Conservation (phyloP, 1,140 invertebrate genomes). For the Probaryconus sp. region DNA sequence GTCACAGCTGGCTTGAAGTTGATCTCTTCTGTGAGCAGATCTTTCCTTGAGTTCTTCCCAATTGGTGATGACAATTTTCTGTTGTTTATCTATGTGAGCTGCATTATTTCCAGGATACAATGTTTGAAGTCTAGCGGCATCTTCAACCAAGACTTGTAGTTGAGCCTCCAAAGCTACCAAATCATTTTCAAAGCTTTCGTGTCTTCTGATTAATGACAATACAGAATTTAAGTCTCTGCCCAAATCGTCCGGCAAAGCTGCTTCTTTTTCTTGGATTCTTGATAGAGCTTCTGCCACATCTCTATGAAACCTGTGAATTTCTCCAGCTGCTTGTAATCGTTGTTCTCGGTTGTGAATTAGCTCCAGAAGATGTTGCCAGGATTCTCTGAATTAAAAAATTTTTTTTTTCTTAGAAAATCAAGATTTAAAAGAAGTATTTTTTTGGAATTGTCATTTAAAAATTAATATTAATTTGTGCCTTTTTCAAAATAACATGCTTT, state of each 20-base stretch:
- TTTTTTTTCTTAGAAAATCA: too few species aligned
- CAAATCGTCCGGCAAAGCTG: slow-evolving; percentile 89
- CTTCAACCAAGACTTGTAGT: slow-evolving; percentile 93
- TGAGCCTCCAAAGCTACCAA: slow-evolving; percentile 95
- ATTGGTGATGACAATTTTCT: slow-evolving; percentile 88
- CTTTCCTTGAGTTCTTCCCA: slow-evolving; percentile 93
- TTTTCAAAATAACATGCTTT: too few species aligned
- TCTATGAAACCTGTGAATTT: slow-evolving; percentile 97
- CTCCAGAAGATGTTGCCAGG: slow-evolving; percentile 92
- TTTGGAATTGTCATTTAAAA: too few species aligned
- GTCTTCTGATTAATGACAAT: slow-evolving; percentile 88
- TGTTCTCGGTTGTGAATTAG: slow-evolving; percentile 91
- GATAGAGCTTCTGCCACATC: slow-evolving; percentile 96
- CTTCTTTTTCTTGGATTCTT: slow-evolving; percentile 92
- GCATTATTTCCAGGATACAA: slow-evolving; percentile 96
- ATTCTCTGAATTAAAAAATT: slow-evolving; percentile 79
- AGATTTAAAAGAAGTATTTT: too few species aligned
- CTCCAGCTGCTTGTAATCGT: slow-evolving; percentile 93
- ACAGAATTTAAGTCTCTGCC: slow-evolving; percentile 94
- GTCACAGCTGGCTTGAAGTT: slow-evolving; percentile 92
- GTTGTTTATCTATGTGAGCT: slow-evolving; percentile 90
- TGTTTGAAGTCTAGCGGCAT: slow-evolving; percentile 90
- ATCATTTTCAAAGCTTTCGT: slow-evolving; percentile 97
- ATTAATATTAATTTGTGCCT: too few species aligned
- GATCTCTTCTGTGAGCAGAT: slow-evolving; percentile 86